Base-by-base conservation (phyloP, 2,113 vertebrate species). In the Tetrax tetrax region DNA sequence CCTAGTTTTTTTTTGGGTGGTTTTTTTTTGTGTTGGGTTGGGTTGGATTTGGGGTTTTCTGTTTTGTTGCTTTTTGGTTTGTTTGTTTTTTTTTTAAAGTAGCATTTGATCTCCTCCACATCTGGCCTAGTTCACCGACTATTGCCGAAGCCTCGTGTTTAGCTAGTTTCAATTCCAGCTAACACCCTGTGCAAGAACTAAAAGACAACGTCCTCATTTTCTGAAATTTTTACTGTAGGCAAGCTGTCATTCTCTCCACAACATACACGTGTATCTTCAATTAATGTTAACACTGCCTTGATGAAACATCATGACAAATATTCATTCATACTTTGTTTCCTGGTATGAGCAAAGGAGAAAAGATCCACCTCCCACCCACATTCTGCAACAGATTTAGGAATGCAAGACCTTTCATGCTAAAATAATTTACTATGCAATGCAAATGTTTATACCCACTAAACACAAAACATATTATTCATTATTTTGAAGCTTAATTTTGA, bases 331-430 rank as follows among this genome's bases (percentile, higher is more conserved):
- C 79, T 94, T 94, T 93, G 83, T 86, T 93, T 96, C 88, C 83
- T 80, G 76, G 68, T 90, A 88, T 51, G 83, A 96, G 90, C 68
- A 83, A 90, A 93, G 66, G 51, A 82, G 83, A 75, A 93, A 76
- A 96, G 91, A 95, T 89, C 80, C 71, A 94, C 90, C 94, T 95
- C 80, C 90, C 92, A 88, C 88, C 96, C 88, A 94, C 95, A 41
- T 79, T 95, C 93, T 92, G 83, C 68, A 95, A 57, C 76, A 93
- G 80, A 89, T 68, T 94, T 89, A 95, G 94, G 90, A 94, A 95
- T 95, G 83, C 69, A 91, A 81, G 94, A 89, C 53, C 77, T 96
- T 89, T 96, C 92, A 96, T 79, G 86, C 68, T 87, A 79, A 89
- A 96, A 96, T 92, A 92, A 94, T 60, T 75, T 86, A 87, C 89